Conservation (phyloP, 2,797 vertebrate species). For the Gallinago nigripennis region DNA sequence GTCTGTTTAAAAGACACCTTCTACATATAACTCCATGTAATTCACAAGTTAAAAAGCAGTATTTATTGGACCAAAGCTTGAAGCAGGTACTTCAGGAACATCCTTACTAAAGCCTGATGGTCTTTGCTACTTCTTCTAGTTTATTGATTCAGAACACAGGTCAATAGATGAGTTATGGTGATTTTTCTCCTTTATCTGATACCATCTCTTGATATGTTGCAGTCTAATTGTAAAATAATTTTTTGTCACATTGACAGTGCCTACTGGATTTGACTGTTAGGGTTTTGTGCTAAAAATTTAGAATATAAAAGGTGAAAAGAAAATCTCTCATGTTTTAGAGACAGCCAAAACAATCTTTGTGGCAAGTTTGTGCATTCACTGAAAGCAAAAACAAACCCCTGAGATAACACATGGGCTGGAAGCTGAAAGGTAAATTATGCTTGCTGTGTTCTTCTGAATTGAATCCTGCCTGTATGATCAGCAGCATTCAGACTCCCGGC, state of each 20-base stretch:
- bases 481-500: slow-evolving; percentile 42
- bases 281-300: neutral
- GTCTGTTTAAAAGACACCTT: neutral
- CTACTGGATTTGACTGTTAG: neutral
- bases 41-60: neutral
- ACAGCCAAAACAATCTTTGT: neutral
- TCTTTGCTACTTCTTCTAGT: neutral
- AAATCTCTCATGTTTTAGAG: neutral
- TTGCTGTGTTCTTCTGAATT: slow-evolving; percentile 46
- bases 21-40: neutral
- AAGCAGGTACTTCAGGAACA: neutral
- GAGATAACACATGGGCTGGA: neutral
- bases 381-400: slow-evolving; percentile 19
- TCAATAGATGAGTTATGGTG: neutral
- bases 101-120: neutral
- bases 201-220: neutral
- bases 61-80: neutral
- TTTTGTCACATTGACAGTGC: neutral
- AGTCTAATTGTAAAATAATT: neutral
- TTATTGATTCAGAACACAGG: neutral
- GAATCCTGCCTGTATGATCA: slow-evolving; percentile 37
- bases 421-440: slow-evolving; percentile 41
- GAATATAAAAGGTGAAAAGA: neutral
- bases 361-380: neutral
- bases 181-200: neutral